phyloP scores from a whole-genome alignment of 2,113 vertebrate species.

The Sinocyclocheilus grahami region DNA sequence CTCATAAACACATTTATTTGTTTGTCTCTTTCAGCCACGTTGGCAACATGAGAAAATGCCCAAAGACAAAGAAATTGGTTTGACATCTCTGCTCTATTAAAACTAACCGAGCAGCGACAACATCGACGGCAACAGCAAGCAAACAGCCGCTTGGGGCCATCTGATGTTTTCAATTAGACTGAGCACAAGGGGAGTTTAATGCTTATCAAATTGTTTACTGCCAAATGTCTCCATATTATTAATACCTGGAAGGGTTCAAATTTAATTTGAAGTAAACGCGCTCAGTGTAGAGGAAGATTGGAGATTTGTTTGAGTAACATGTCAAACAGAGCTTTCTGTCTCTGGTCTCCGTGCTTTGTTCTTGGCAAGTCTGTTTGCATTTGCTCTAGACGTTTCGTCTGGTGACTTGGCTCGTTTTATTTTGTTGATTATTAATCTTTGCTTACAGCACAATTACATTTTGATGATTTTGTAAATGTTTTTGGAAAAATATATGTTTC shows the following conservation, averaged over 20 bases:
- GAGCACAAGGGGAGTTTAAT: slow-evolving; percentile 57
- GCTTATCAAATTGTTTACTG: slow-evolving; percentile 63
- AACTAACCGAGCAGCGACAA: slow-evolving; percentile 59
- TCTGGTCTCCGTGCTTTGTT: slow-evolving; percentile 36
- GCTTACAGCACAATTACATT: slow-evolving; percentile 28
- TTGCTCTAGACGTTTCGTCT: slow-evolving; percentile 34
- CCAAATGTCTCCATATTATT: slow-evolving; percentile 56
- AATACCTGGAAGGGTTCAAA: slow-evolving; percentile 57
- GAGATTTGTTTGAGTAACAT: slow-evolving; percentile 45
- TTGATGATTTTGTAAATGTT: slow-evolving; percentile 17
- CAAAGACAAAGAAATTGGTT: slow-evolving; percentile 54
- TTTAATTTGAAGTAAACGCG: slow-evolving; percentile 53
- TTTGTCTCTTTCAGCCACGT: slow-evolving; percentile 49
- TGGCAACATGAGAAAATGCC: slow-evolving; percentile 47
- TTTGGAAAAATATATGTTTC: neutral
- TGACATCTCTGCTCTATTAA: slow-evolving; percentile 58
- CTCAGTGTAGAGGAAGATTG: slow-evolving; percentile 37
- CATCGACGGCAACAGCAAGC: slow-evolving; percentile 52
- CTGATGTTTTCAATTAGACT: slow-evolving; percentile 62
- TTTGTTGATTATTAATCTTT: slow-evolving; percentile 38
- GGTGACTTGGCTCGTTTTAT: slow-evolving; percentile 27
- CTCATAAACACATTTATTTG: slow-evolving; percentile 51
- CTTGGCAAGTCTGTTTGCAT: slow-evolving; percentile 55
- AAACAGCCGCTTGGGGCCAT: slow-evolving; percentile 49
- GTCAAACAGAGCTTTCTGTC: slow-evolving; percentile 25